phyloP scores from a whole-genome alignment of 2,888 invertebrate genomes.

The Andrena hattorfiana region DNA sequence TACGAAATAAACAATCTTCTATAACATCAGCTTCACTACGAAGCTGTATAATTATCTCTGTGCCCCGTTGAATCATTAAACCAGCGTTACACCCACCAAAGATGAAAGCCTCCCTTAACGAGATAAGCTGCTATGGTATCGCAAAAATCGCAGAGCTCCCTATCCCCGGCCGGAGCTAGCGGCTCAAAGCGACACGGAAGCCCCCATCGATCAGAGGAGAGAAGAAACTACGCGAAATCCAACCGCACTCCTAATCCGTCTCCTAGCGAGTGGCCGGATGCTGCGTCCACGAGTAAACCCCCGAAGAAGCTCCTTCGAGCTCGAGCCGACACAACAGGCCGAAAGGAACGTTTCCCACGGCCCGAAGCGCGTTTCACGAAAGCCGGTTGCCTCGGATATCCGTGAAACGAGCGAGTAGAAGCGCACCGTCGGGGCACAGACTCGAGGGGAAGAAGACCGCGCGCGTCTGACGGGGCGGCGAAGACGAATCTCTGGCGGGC shows the following conservation, averaged over 20 bases:
- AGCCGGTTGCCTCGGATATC: not conserved
- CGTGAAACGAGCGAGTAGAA: not conserved
- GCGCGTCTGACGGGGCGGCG: conserved; percentile 14
- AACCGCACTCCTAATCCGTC: not conserved
- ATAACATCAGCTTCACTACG: no score
- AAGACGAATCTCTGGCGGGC: conserved; percentile 21
- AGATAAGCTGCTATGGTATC: no score
- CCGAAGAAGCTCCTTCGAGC: not conserved
- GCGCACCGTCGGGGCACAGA: not conserved
- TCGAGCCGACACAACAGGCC: not conserved
- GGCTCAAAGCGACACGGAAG: not conserved
- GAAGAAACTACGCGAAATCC: not conserved
- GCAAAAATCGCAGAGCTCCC: no score
- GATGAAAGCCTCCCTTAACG: no score
- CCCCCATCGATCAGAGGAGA: not conserved
- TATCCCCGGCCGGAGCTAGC: no score
- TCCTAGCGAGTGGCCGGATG: not conserved
- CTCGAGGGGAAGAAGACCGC: not conserved
- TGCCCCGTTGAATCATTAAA: no score
- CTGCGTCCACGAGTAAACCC: not conserved
- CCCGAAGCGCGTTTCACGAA: not conserved
- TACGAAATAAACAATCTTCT: no score
- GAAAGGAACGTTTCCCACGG: conserved; percentile 6
- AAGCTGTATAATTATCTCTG: no score
- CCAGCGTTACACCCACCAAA: no score